Base-by-base conservation (phyloP, 1,140 invertebrate genomes). In the Formica exsecta region DNA sequence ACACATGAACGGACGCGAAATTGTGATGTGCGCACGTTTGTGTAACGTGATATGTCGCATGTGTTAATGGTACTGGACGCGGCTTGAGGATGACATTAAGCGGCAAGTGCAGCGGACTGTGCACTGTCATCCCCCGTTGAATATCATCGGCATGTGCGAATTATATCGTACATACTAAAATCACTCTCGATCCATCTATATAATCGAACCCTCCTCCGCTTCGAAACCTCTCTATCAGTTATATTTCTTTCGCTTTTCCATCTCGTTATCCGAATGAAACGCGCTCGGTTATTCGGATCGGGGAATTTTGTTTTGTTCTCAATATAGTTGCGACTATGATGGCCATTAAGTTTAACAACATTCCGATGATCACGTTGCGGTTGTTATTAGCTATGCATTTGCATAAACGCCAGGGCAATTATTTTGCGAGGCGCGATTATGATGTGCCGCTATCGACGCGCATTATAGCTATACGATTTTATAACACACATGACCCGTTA, bases 11-110 rank as follows among this genome's bases (percentile, higher is more conserved):
- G 22, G 61, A 88, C n/a, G 36, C 75, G 25, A 36, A 57, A 64
- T 51, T 41, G 76, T 64, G 70, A 54, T 77, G 32, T 62, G 88
- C 59, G 64, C 64, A 48, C 4, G 48, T 74, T 83, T 57, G 59
- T 83, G 36, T 38, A 61, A 71, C 54, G 48, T 38, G n/a, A 71
- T 73, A 64, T 88, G 86, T 90, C 87, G 85, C 87, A 86, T 74
- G 84, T 83, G 73, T 90, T 91, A 90, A 91, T 91, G 90, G 90
- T 65, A 73, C 90, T 87, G 76, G 89, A 77, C 89, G 86, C 89
- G 65, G 90, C 90, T 91, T 85, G 90, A 91, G 85, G 85, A 90
- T 91, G 89, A 91, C 90, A 90, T 91, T 91, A 91, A 91, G 87
- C 90, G 86, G 89, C 89, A 91, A 91, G 90, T 89, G 90, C 89